Percentiles rank a stretch among this genome's conserved stretches.
Conservation (phyloP, 2,113 vertebrate genomes). For the Amblyornis subalaris region DNA sequence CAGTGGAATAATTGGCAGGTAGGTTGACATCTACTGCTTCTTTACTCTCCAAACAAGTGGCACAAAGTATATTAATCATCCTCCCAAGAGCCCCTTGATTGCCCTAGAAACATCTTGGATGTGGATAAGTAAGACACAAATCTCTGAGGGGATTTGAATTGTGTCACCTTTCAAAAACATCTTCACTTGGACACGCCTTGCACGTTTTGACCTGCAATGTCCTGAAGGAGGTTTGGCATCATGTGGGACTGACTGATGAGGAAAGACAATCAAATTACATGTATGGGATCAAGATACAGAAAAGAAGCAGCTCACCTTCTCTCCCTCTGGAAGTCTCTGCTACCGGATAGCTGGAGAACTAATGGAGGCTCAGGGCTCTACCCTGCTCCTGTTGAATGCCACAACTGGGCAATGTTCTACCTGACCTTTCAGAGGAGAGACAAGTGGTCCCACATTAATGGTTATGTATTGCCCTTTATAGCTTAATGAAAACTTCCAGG, state of each 20-base stretch:
- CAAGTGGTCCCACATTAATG: not conserved
- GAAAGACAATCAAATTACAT: not conserved
- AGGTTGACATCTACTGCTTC: not conserved
- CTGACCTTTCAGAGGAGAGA: not conserved
- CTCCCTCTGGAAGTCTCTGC: not conserved
- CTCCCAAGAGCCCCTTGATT: not conserved
- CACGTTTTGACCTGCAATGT: not conserved
- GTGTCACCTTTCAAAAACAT: not conserved
- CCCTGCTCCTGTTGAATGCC: not conserved
- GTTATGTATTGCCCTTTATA: not conserved
- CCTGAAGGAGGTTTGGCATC: not conserved
- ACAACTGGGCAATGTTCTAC: accelerated
- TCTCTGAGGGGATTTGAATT: not conserved
- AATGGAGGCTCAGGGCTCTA: not conserved
- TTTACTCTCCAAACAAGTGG: not conserved
- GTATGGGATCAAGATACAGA: not conserved
- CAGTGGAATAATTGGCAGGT: not conserved
- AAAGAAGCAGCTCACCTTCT: not conserved
- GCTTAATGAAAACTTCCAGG: not conserved
- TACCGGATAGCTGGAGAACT: not conserved
- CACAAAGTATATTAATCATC: not conserved
- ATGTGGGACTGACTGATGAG: not conserved
- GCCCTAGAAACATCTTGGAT: not conserved
- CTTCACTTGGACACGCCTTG: accelerated
- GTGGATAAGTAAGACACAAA: not conserved